Conservation (phyloP, 2,797 vertebrate species). For the Ibycter americanus region DNA sequence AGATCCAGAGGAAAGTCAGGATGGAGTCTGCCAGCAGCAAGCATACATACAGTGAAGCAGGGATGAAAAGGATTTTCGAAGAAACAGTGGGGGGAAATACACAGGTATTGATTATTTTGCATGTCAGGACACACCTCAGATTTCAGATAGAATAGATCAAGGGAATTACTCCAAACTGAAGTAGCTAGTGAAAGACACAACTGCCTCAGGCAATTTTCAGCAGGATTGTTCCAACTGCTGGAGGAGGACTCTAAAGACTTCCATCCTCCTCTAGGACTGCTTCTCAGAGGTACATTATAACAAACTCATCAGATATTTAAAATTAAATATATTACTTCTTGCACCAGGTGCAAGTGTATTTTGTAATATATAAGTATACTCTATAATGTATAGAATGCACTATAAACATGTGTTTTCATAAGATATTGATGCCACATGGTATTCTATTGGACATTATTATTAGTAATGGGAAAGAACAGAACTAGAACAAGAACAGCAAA, state of each 20-base stretch:
- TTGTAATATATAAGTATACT: neutral
- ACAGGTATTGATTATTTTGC: neutral
- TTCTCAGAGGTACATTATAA: neutral
- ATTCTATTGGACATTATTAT: neutral
- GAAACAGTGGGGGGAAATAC: accelerated
- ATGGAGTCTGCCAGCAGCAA: neutral
- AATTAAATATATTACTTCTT: neutral
- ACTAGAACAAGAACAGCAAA: neutral
- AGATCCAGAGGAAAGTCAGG: neutral
- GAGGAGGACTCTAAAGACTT: neutral
- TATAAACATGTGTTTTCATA: neutral
- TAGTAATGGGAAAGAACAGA: neutral
- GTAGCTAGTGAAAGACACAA: neutral
- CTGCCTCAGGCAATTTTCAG: neutral
- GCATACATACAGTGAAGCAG: neutral
- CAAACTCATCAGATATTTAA: neutral
- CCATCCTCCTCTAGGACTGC: neutral
- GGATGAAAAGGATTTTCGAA: neutral
- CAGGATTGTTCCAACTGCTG: neutral
- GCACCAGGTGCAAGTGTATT: neutral
- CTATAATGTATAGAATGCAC: neutral
- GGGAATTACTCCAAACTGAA: neutral
- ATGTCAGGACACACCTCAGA: neutral
- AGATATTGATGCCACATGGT: neutral
- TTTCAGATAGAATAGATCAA: neutral